Conservation (phyloP, 2,888 invertebrate genomes). For the Leptopilina myrica region DNA sequence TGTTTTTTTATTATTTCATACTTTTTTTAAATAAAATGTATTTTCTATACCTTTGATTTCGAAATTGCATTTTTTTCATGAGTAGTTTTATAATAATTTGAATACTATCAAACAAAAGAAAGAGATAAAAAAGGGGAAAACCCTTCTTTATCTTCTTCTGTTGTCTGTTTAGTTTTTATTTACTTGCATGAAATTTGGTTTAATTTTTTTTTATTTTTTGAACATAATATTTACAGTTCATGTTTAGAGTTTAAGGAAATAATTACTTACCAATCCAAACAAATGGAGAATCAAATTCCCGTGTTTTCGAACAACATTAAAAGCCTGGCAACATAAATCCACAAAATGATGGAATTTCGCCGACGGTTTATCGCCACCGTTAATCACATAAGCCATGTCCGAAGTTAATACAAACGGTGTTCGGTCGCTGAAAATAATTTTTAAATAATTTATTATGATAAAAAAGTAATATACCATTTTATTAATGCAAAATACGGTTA, state of each 20-base stretch:
- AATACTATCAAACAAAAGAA: no score
- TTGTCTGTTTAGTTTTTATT: no score
- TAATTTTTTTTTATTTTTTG: neutral
- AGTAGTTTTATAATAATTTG: no score
- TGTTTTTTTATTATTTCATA: no score
- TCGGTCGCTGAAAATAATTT: slow-evolving; percentile 85
- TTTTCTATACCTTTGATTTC: no score
- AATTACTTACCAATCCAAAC: slow-evolving; percentile 87
- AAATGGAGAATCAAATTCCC: slow-evolving; percentile 93
- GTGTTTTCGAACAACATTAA: slow-evolving; percentile 95
- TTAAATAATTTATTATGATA: neutral
- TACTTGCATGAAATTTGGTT: no score
- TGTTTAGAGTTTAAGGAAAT: neutral
- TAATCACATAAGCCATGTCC: slow-evolving; percentile 99
- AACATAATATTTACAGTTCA: neutral
- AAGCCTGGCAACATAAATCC: slow-evolving; percentile 98
- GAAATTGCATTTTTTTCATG: neutral
- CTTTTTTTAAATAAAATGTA: no score
- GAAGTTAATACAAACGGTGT: slow-evolving; percentile 98
- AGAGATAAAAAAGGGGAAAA: no score
- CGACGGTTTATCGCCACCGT: slow-evolving; percentile 95
- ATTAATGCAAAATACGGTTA: no score
- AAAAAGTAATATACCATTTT: neutral
- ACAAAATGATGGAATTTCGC: slow-evolving; percentile 98
- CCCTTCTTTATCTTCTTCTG: no score